phyloP scores from a whole-genome alignment of 2,888 invertebrate species.

The Trissonchulus sp. region DNA sequence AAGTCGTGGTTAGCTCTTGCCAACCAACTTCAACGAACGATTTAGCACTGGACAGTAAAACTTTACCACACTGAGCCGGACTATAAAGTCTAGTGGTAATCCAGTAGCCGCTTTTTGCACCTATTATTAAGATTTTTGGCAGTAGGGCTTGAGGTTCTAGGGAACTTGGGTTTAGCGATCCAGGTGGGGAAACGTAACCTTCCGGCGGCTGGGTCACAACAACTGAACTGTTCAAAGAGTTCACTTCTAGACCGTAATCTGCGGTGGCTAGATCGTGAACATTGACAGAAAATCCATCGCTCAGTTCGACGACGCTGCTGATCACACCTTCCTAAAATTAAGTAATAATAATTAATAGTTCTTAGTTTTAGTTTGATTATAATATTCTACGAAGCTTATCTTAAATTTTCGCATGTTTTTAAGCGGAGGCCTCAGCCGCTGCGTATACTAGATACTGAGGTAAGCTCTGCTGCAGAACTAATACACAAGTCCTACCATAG shows the following conservation, averaged over 20 bases:
- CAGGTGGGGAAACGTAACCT: background rate
- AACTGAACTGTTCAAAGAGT: background rate
- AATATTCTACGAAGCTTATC: no score
- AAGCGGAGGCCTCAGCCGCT: no score
- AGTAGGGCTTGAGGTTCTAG: background rate
- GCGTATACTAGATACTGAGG: no score
- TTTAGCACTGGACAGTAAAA: background rate
- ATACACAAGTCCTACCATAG: no score
- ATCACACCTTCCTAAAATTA: conserved; percentile 27
- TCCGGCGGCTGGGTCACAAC: conserved; percentile 8
- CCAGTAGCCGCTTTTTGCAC: background rate
- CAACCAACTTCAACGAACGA: background rate
- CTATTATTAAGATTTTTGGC: background rate
- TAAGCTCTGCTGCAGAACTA: no score
- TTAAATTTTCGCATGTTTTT: no score
- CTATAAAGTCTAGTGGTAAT: background rate
- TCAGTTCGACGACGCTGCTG: conserved; percentile 12
- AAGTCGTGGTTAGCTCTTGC: background rate
- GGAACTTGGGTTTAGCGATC: background rate
- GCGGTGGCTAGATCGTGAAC: background rate
- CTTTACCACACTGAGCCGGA: background rate
- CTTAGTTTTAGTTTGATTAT: no score
- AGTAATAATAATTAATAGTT: background rate
- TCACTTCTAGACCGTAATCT: conserved; percentile 18
- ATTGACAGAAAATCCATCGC: background rate